Base-by-base conservation (phyloP, 2,797 vertebrate genomes). In the Mormyrus hasselquistii region DNA sequence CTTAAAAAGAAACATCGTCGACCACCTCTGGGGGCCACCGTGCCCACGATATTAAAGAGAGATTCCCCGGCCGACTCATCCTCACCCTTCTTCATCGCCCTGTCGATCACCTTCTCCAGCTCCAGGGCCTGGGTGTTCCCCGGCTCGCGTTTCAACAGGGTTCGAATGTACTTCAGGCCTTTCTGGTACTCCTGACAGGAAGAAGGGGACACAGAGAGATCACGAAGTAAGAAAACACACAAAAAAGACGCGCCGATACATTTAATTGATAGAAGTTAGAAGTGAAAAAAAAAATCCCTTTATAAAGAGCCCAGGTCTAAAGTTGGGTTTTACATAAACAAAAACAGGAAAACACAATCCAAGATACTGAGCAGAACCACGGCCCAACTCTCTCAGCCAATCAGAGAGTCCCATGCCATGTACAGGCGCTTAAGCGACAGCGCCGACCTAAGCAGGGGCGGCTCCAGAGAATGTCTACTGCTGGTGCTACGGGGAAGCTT, bases 101-200 rank as follows among this genome's bases (percentile, higher is more conserved):
- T 96, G 52, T 97, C 95, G 4, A 98, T 98, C 25, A 98, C 96
- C 47, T 95, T 96, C 86, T 98, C 96, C 95, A 98, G 90, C 49
- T 98, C 97, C 89, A 95, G 91, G 38, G 97, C 97, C 94, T 98
- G 98, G 34, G 95, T 97, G 95, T 98, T 98, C 47, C 95, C 95
- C 0, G 98, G 97, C 90, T 98, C 97, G 0, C 97, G 97, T 91
- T 83, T 96, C 1, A 98, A 94, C 83, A 98, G 95, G 2, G 95
- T 96, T 1, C 96, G 95, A 91, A 98, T 95, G 29, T 96, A 98
- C 92, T 97, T 98, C 10, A 98, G 91, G 6, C 96, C 97, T 90
- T 93, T 97, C 88, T 98, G 97, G 59, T 98, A 98, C 47, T 98
- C 97, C 98, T 98, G 88, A 47, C 4, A 41, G 25, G 55, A 12